Conservation (phyloP, 2,113 vertebrate genomes). For the Ptilorrhoa leucosticta region DNA sequence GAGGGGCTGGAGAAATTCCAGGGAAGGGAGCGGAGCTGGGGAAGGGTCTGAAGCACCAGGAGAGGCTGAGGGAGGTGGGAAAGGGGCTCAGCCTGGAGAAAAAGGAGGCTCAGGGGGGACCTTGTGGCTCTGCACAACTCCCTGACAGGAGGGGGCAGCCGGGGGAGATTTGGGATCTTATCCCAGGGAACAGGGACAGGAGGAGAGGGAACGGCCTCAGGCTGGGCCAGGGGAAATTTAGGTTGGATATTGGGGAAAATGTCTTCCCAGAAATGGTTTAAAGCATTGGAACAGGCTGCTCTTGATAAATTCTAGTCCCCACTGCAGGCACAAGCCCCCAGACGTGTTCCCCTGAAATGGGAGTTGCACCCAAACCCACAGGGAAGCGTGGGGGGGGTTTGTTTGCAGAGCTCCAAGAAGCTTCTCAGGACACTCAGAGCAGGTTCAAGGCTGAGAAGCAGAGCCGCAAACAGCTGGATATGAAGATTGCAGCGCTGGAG, state of each 20-base stretch:
- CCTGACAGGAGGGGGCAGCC: neutral
- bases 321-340: neutral
- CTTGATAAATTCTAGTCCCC: neutral
- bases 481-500: conserved; percentile 76
- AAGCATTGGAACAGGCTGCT: neutral
- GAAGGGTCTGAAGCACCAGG: too few species aligned
- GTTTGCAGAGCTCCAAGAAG: conserved; percentile 81
- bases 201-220: accelerated
- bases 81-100: too few species aligned
- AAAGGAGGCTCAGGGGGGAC: neutral
- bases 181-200: neutral
- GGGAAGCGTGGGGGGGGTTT: neutral
- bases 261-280: neutral
- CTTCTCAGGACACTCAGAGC: conserved; percentile 72
- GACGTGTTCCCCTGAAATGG: neutral
- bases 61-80: too few species aligned
- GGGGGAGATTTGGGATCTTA: accelerated
- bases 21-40: too few species aligned
- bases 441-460: conserved; percentile 86
- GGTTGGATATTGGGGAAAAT: neutral
- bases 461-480: conserved; percentile 82
- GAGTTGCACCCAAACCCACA: neutral
- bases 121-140: neutral
- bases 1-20: too few species aligned
- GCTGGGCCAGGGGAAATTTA: neutral